Conservation (phyloP, 2,888 invertebrate species). For the Tolmerus cingulatus region DNA sequence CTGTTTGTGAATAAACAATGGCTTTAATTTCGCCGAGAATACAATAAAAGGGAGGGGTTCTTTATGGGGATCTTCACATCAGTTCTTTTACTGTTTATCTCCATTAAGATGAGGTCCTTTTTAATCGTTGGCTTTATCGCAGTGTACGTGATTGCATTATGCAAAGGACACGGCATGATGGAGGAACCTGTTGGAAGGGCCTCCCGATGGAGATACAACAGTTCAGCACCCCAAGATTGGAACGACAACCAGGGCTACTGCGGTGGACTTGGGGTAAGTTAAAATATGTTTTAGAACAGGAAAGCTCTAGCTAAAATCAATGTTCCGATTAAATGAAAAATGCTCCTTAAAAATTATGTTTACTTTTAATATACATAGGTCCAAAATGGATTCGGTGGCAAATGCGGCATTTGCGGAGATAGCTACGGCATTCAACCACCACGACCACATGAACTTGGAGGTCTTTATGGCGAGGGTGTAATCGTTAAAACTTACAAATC, state of each 20-base stretch:
- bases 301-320: not conserved
- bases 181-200: slow-evolving; percentile 63
- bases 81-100: not conserved
- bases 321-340: not conserved
- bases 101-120: not conserved
- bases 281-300: not conserved
- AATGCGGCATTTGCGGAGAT: slow-evolving; percentile 66
- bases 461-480: slow-evolving; percentile 60
- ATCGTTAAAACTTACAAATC: slow-evolving; percentile 60
- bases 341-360: not conserved
- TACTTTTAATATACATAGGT: not conserved
- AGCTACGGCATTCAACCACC: slow-evolving; percentile 58
- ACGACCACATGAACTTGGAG: slow-evolving; percentile 64
- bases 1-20: not conserved
- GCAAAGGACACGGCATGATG: slow-evolving; percentile 61
- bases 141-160: not conserved
- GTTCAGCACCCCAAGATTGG: slow-evolving; percentile 60
- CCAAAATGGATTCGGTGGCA: slow-evolving; percentile 53
- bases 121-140: not conserved
- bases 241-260: slow-evolving; percentile 58
- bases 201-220: slow-evolving; percentile 63
- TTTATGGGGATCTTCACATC: not conserved
- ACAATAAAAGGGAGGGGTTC: not conserved
- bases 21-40: not conserved
- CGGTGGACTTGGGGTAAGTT: slow-evolving; percentile 38